Evolutionary conservation across 2,113 vertebrate species (phyloP).

Genomic region (Python bivittatus): DNA sequence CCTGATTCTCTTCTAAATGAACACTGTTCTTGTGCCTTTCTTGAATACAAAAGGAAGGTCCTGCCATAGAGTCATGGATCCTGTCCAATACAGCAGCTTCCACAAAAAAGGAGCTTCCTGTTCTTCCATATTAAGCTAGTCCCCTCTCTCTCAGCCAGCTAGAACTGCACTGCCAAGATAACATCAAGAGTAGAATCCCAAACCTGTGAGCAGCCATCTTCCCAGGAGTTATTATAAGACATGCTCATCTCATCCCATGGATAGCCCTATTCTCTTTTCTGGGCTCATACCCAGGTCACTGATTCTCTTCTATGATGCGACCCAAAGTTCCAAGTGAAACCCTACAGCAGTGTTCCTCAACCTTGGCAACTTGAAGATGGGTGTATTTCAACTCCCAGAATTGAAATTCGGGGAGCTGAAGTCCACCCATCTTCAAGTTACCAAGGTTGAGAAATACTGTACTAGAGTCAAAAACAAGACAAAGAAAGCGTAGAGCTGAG

Average conservation of each 20-base stretch:
- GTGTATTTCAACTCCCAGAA: background rate
- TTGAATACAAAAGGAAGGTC: background rate
- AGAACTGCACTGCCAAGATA: background rate
- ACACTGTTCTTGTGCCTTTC: background rate
- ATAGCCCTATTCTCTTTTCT: background rate
- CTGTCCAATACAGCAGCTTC: background rate
- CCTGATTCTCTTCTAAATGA: no score
- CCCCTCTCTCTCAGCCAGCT: background rate
- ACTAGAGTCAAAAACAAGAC: background rate
- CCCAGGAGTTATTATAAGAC: background rate
- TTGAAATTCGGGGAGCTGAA: background rate
- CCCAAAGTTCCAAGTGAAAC: background rate
- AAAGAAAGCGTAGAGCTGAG: background rate
- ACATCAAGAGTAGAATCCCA: background rate
- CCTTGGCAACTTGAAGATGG: background rate
- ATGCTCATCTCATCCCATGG: background rate
- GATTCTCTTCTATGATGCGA: slow-evolving; percentile 26
- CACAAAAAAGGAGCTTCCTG: background rate
- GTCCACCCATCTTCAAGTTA: background rate
- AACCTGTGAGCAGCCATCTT: slow-evolving; percentile 20
- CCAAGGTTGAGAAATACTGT: background rate
- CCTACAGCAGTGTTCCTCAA: background rate
- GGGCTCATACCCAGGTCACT: background rate
- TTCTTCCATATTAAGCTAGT: background rate
- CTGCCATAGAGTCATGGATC: no score